Conservation (phyloP, 2,113 vertebrate species). For the Colius striatus region DNA sequence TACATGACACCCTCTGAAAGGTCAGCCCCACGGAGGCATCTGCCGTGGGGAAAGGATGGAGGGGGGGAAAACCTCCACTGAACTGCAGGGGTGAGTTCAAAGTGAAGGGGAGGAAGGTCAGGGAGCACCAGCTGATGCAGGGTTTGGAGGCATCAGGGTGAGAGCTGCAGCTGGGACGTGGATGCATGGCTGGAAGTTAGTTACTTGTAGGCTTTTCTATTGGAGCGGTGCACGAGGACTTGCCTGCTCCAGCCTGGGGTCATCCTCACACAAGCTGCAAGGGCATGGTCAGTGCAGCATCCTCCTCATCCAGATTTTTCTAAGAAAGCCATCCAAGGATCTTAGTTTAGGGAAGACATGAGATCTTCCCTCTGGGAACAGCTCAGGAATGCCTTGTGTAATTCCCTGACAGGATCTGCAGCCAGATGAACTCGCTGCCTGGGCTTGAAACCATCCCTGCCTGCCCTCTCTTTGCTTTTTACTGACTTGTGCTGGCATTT, state of each 20-base stretch:
- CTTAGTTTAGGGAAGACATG: background rate
- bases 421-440: background rate
- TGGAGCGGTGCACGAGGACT: background rate
- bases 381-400: background rate
- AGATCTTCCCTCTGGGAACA: conserved; percentile 36
- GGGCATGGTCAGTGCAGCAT: background rate
- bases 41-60: background rate
- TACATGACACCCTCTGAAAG: background rate
- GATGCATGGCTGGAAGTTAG: background rate
- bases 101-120: background rate
- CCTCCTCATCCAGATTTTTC: background rate
- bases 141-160: background rate
- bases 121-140: fast-evolving
- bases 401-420: background rate
- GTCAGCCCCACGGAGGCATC: background rate
- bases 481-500: fast-evolving
- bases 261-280: background rate
- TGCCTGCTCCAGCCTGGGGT: background rate
- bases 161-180: background rate
- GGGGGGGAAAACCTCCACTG: background rate
- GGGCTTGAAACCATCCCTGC: background rate
- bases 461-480: background rate
- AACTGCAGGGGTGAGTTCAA: background rate
- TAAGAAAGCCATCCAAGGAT: background rate
- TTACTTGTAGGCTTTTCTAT: background rate